phyloP scores from a whole-genome alignment of 2,113 vertebrate species.

The Cranoglanis bouderius region DNA sequence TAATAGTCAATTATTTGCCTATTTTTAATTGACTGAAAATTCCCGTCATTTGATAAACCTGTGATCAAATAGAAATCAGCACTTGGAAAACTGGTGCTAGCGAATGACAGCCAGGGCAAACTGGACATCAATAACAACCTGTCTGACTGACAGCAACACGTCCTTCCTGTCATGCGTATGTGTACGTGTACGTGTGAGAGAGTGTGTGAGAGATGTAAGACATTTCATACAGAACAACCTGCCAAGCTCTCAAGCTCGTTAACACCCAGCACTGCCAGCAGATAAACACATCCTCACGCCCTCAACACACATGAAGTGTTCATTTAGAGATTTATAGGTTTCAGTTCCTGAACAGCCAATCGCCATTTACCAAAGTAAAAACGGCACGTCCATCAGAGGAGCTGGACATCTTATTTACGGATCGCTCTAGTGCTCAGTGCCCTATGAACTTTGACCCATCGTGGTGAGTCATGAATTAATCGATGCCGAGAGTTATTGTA shows the following conservation, averaged over 20 bases:
- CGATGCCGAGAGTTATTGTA: neutral
- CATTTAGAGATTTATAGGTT: neutral
- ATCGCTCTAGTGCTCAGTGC: too few relatives aligned
- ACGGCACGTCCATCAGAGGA: neutral
- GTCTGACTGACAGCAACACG: neutral
- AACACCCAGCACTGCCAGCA: neutral
- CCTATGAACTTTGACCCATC: neutral
- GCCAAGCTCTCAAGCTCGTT: neutral
- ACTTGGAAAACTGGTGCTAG: neutral
- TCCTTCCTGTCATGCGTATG: neutral
- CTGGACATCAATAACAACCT: neutral
- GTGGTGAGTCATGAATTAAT: neutral
- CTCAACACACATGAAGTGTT: neutral
- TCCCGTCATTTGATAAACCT: neutral
- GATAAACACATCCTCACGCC: neutral
- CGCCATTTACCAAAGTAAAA: neutral
- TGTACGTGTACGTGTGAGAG: neutral
- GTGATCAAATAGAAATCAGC: neutral
- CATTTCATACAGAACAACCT: neutral
- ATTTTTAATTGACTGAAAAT: neutral
- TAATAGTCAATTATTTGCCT: neutral
- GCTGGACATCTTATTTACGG: slow-evolving; percentile 1
- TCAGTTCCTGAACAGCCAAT: neutral
- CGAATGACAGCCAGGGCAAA: neutral
- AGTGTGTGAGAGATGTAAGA: neutral